Evolutionary conservation across 2,797 vertebrate species (phyloP).

Genomic region (Taeniopygia guttata): DNA sequence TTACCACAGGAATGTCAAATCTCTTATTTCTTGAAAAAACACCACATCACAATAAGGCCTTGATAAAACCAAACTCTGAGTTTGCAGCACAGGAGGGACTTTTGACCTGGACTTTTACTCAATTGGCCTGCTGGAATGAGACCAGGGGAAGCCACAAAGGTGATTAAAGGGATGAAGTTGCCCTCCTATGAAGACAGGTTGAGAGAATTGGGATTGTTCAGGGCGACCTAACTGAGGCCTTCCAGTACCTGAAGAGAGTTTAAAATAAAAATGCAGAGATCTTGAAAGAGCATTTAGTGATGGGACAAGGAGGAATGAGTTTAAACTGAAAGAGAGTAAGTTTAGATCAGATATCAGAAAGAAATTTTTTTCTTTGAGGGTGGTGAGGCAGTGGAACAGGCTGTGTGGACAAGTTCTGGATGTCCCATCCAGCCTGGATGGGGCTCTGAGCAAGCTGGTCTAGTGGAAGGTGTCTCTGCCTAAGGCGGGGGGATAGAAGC

Average conservation of each 20-base stretch:
- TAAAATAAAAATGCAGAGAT: background rate
- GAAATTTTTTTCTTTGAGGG: background rate
- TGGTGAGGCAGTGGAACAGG: background rate
- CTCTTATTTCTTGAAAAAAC: background rate
- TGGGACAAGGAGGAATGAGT: background rate
- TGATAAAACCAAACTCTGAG: background rate
- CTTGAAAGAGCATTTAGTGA: background rate
- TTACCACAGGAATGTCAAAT: background rate
- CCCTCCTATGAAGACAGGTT: background rate
- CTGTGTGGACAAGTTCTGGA: background rate
- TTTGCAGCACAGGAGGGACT: background rate
- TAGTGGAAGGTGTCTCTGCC: background rate
- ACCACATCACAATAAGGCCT: background rate
- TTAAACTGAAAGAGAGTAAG: background rate
- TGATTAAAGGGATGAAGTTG: background rate
- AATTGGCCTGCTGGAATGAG: background rate
- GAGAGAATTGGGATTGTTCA: background rate
- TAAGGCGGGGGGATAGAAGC: fast-evolving
- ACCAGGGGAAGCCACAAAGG: background rate
- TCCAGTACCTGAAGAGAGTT: background rate
- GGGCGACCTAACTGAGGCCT: background rate
- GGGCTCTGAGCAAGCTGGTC: background rate
- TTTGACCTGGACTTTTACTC: too few relatives aligned
- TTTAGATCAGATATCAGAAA: background rate
- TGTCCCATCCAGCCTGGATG: background rate